These are phyloP conservation scores for Oscheius onirici DNA, from an alignment of 2,888 invertebrate genomes.

Conservation along the genomic window DNA sequence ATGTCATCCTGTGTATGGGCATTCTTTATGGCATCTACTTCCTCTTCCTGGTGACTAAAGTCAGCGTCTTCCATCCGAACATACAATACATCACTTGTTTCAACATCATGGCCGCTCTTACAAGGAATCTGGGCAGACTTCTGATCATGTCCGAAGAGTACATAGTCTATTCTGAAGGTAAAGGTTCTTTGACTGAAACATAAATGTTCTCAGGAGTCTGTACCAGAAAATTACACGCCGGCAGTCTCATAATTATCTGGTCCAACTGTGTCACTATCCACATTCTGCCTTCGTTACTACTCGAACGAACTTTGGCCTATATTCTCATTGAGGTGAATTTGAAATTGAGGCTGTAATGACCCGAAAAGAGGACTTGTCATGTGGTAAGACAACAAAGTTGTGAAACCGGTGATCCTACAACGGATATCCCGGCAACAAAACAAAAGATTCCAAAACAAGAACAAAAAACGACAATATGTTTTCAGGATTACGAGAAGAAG, in stretches of 20 bases:
- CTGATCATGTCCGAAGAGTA: neutral
- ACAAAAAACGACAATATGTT: neutral
- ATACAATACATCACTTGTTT: neutral
- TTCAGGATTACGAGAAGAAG: slow-evolving; percentile 25
- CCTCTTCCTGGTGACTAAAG: neutral
- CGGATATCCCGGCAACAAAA: too few relatives aligned
- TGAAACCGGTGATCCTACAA: too few relatives aligned
- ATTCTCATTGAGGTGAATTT: neutral
- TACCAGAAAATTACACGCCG: neutral
- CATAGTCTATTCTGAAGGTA: neutral
- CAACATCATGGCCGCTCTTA: neutral
- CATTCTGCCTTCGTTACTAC: neutral
- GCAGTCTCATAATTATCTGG: neutral
- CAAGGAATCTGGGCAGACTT: neutral
- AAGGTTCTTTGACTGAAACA: neutral
- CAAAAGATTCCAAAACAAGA: too few relatives aligned
- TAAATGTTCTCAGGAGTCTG: neutral
- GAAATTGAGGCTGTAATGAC: too few relatives aligned
- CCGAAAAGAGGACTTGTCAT: neutral
- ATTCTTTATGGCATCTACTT: slow-evolving; percentile 7
- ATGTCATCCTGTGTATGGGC: neutral
- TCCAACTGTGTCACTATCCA: neutral
- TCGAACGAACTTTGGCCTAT: slow-evolving; percentile 6
- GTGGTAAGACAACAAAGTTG: neutral
- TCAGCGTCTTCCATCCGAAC: slow-evolving; percentile 9